phyloP scores from a whole-genome alignment of 1,140 invertebrate genomes.

The Apis dorsata region DNA sequence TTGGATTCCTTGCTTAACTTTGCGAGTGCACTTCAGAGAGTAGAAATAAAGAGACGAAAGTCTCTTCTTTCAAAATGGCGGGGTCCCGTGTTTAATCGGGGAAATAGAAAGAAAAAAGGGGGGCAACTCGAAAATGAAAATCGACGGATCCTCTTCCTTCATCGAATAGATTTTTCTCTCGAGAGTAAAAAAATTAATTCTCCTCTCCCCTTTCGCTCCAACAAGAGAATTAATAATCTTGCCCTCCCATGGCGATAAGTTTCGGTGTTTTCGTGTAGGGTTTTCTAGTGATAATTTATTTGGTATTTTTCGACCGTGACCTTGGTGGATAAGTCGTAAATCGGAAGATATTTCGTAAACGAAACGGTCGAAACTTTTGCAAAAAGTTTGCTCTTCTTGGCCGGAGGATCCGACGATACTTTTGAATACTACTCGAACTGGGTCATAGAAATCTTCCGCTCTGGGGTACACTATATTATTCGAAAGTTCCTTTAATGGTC shows the following conservation, averaged over 20 bases:
- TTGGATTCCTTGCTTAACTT: conserved; percentile 25
- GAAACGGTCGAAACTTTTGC: conserved; percentile 11
- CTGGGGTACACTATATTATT: too few relatives aligned
- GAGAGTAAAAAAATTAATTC: too few relatives aligned
- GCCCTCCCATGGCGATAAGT: too few relatives aligned
- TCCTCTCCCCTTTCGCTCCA: too few relatives aligned
- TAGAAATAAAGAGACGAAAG: background rate
- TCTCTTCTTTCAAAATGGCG: background rate
- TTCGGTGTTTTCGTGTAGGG: too few relatives aligned
- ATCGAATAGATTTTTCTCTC: too few relatives aligned
- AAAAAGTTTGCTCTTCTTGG: conserved; percentile 46
- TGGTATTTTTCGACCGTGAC: conserved; percentile 57
- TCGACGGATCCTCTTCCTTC: background rate
- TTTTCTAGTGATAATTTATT: conserved; percentile 32
- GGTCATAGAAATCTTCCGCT: conserved; percentile 49
- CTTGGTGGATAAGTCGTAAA: conserved; percentile 23
- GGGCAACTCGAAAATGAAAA: background rate
- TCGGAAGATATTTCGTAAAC: conserved; percentile 7
- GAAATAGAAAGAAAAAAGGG: background rate
- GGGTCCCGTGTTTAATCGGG: background rate
- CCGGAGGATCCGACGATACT: conserved; percentile 18
- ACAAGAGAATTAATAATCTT: conserved; percentile 8
- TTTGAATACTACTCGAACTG: conserved; percentile 35
- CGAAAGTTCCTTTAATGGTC: conserved; percentile 3
- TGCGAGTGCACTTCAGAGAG: background rate